A percentile compares a stretch with the other conserved stretches of the same genome.
These are phyloP conservation scores for Propithecus coquereli DNA, from an alignment of 2,113 vertebrate genomes.

Conservation along the genomic window DNA sequence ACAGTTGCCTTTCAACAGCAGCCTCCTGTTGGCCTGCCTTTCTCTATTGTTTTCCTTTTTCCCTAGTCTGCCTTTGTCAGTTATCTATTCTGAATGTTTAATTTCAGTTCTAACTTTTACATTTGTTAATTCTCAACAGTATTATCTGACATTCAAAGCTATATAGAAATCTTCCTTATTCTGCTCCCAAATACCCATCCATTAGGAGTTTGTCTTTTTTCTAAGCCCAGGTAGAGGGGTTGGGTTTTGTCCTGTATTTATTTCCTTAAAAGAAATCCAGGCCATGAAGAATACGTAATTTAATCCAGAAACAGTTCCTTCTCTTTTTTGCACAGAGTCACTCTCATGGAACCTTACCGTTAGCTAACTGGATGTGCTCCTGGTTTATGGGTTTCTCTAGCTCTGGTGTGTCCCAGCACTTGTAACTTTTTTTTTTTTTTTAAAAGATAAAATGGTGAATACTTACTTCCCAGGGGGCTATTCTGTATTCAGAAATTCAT, in stretches of 20 bases:
- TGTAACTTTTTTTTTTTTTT: background rate
- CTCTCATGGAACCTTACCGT: background rate
- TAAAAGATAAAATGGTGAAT: background rate
- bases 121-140: background rate
- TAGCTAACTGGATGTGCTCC: too few relatives aligned
- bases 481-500: background rate
- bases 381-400: background rate
- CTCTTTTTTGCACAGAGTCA: background rate
- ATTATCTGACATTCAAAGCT: background rate
- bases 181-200: background rate
- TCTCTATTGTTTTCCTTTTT: background rate
- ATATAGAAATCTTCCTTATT: background rate
- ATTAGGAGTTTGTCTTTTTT: background rate
- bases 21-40: background rate
- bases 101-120: background rate
- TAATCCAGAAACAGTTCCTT: background rate
- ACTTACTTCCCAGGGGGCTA: background rate
- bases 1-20: background rate
- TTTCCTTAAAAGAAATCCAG: background rate
- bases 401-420: background rate
- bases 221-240: background rate
- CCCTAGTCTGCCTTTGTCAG: background rate
- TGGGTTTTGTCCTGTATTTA: background rate
- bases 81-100: background rate
- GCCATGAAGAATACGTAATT: background rate